A percentile compares a stretch with the other conserved stretches of the same genome.
Conservation (phyloP, 1,140 invertebrate species). For the Colletes gigas region DNA sequence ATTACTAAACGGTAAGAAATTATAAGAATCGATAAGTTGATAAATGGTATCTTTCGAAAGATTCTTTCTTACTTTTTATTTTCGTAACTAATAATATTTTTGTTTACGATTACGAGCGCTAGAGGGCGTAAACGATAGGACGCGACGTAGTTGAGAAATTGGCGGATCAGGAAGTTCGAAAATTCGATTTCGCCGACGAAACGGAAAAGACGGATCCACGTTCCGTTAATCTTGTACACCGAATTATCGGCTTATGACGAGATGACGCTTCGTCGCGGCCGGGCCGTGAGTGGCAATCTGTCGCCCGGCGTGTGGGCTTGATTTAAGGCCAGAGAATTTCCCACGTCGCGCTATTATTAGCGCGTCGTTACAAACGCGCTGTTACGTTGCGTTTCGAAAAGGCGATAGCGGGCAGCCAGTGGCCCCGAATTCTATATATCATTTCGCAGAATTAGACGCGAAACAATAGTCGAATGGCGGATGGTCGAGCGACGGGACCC, state of each 20-base stretch:
- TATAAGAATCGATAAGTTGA: no score
- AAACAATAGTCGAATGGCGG: no score
- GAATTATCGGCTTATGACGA: conserved; percentile 32
- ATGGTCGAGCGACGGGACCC: no score
- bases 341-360: conserved; percentile 50
- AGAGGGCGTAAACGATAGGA: no score
- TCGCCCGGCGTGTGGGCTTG: conserved; percentile 40
- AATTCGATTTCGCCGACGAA: background rate
- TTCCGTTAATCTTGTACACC: conserved; percentile 11
- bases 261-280: background rate
- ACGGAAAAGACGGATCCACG: background rate
- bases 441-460: conserved; percentile 15
- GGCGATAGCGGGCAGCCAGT: conserved; percentile 30
- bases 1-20: no score
- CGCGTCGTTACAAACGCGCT: conserved; percentile 12
- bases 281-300: background rate
- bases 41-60: no score
- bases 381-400: conserved; percentile 30
- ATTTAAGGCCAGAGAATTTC: conserved; percentile 55
- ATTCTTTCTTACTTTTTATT: no score
- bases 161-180: no score
- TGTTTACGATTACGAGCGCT: no score
- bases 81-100: no score
- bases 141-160: background rate
- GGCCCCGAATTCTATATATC: conserved; percentile 47